Evolutionary conservation across 2,113 vertebrate genomes (phyloP).

Genomic region (Oenanthe melanoleuca): DNA sequence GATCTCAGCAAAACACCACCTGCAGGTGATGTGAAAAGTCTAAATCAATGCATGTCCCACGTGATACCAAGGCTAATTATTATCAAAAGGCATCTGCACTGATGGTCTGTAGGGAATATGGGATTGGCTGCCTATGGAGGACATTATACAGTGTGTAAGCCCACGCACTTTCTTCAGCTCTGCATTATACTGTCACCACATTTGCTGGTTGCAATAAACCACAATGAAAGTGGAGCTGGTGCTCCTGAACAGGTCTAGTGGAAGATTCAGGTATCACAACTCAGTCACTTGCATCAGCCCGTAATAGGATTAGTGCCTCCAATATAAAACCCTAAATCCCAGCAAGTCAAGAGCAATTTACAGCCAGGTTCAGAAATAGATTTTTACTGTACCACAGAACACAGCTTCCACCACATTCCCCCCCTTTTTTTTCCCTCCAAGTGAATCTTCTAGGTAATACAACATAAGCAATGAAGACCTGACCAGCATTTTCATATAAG

Average conservation of each 20-base stretch:
- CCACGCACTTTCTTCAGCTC: neutral
- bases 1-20: neutral
- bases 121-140: neutral
- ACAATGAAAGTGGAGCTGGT: rapidly evolving
- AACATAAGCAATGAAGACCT: neutral
- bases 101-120: neutral
- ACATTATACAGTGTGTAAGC: too few species aligned
- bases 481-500: neutral
- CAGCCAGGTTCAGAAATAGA: neutral
- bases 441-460: neutral
- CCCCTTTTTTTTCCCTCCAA: rapidly evolving
- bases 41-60: rapidly evolving
- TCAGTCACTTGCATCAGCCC: neutral
- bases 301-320: neutral
- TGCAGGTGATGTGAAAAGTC: rapidly evolving
- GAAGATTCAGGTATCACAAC: neutral
- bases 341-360: neutral
- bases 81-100: neutral
- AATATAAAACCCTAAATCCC: neutral
- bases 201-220: neutral
- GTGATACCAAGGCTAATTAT: neutral
- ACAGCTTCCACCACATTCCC: neutral
- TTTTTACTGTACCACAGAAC: neutral
- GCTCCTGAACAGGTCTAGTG: neutral
- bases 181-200: neutral